Evolutionary conservation across 2,113 vertebrate genomes (phyloP), one percentile per base, ranked within the genome.

Genomic region (Dryoscopus gambensis): DNA sequence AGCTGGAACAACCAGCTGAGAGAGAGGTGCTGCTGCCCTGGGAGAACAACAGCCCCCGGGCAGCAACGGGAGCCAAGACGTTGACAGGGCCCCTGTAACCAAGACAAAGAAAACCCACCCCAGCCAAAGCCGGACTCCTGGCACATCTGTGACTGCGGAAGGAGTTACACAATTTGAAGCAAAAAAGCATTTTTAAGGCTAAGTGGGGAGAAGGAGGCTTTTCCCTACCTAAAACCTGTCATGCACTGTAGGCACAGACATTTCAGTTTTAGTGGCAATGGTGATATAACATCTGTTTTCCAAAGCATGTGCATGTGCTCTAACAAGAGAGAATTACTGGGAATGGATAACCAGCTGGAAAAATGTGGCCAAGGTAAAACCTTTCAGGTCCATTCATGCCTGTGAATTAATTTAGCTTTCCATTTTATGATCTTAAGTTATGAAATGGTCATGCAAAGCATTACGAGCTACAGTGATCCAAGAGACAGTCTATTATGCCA

Each of bases 331-430:
- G 35, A 28, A 25, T 84, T 89, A 76, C 44, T 39, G 77, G 52
- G 82, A 96, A 82, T 79, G 75, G 60, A 52, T 94, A 95, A 91
- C 31, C 63, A 93, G 59, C 35, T 91, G 77, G 33, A 96, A 97
- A 95, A 93, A 94, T 47, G n/a, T 73, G 64, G 75, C 95, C 76
- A 87, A 60, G 71, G 40, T 94, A 71, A 96, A 95, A 93, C 49
- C 79, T 86, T 89, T 87, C 65, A 81, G 91, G 94, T 92, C 49
- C 42, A 37, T 81, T 91, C 92, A 84, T 1, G 96, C 37, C 78
- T 92, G 74, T 37, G 42, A 93, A 96, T 96, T 96, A 90, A 95
- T 93, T 94, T 75, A 88, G 64, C 60, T 78, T 94, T 44, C 69
- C 46, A 65, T 95, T 93, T 97, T 83, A 59, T 55, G 55, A 83